Conservation (phyloP, 2,888 invertebrate genomes). For the Xestia rhomboidea region DNA sequence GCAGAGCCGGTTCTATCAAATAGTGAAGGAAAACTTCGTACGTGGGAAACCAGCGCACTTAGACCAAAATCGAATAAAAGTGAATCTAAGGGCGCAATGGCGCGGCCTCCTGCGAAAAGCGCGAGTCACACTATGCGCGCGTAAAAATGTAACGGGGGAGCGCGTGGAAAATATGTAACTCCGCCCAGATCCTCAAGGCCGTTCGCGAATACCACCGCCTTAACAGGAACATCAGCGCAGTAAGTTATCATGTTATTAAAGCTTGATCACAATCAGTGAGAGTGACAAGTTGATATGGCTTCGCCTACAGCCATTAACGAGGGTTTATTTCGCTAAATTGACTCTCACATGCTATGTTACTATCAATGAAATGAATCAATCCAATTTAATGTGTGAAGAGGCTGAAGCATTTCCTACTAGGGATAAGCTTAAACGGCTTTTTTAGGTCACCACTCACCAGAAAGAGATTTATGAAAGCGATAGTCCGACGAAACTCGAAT, state of each 20-base stretch:
- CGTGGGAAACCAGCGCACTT: too few species aligned
- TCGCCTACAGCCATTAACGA: slow-evolving; percentile 36
- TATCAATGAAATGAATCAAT: slow-evolving; percentile 30
- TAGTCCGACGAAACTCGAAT: background rate
- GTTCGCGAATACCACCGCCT: too few species aligned
- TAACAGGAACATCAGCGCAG: slow-evolving; percentile 4
- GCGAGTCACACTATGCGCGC: too few species aligned
- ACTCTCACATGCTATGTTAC: slow-evolving; percentile 6
- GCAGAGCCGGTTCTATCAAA: too few species aligned
- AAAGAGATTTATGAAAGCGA: background rate
- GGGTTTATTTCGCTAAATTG: slow-evolving; percentile 40
- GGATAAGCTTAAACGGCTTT: background rate
- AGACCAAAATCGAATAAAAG: too few species aligned
- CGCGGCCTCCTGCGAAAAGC: too few species aligned
- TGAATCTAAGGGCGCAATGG: too few species aligned
- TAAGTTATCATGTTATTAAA: slow-evolving; percentile 29
- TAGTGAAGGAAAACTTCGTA: too few species aligned
- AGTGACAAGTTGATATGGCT: slow-evolving; percentile 29
- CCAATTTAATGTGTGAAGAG: background rate
- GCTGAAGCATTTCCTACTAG: background rate
- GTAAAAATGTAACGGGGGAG: too few species aligned
- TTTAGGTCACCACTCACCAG: background rate
- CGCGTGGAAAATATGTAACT: too few species aligned
- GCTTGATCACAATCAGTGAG: slow-evolving; percentile 19
- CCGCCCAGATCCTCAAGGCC: too few species aligned